phyloP scores from a whole-genome alignment of 1,140 invertebrate species.

The Heliothis subflexa region DNA sequence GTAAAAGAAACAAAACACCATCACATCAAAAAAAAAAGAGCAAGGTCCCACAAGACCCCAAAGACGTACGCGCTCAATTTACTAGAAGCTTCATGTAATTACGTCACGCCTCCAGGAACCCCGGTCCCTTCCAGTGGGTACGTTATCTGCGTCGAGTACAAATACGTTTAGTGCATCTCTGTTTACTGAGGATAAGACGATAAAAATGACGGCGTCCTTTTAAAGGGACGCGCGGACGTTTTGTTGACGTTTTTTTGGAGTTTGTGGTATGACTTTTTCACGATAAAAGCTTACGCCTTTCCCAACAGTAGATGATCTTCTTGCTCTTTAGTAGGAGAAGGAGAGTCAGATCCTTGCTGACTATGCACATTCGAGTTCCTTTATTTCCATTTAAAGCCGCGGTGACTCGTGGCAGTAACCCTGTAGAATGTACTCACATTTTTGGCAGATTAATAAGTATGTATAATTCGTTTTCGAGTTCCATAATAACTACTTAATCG shows the following conservation, averaged over 20 bases:
- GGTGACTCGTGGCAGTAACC: too few species aligned
- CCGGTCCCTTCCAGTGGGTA: constrained; percentile 23
- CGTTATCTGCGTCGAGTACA: constrained; percentile 24
- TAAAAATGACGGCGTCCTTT: constrained; percentile 2
- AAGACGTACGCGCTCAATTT: constrained; percentile 27
- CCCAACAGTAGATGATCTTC: too few species aligned
- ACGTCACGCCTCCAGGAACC: constrained; percentile 5
- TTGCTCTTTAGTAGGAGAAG: too few species aligned
- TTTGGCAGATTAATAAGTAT: too few species aligned
- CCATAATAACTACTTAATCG: too few species aligned
- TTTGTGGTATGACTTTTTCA: not conserved
- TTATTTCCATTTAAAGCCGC: too few species aligned
- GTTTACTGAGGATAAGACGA: constrained; percentile 20
- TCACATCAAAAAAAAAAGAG: not conserved
- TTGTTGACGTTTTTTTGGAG: not conserved
- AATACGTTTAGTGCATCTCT: constrained; percentile 37
- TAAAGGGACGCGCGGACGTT: not conserved
- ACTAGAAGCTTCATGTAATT: constrained; percentile 35
- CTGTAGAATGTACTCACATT: too few species aligned
- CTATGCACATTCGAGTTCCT: too few species aligned
- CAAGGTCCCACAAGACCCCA: not conserved
- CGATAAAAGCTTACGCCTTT: too few species aligned
- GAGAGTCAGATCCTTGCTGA: too few species aligned
- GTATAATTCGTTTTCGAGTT: too few species aligned
- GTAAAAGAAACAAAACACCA: not conserved